Percentiles rank a stretch among this genome's conserved stretches.
Evolutionary conservation across 2,797 vertebrate genomes (phyloP).

Genomic region (Echiichthys vipera): DNA sequence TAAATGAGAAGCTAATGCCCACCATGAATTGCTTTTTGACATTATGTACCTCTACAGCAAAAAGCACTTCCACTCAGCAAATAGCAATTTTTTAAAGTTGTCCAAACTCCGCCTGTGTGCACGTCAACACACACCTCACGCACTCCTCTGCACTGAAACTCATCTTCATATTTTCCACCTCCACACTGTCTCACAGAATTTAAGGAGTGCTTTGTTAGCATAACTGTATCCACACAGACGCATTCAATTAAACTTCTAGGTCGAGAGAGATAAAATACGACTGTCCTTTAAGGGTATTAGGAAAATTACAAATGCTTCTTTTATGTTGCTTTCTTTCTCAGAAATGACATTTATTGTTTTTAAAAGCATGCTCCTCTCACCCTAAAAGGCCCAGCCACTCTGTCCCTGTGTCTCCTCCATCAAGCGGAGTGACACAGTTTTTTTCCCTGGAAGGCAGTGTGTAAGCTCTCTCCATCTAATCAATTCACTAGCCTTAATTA

Average conservation of each 20-base stretch:
- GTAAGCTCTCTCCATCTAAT: constrained; percentile 63
- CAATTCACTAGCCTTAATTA: constrained; percentile 81
- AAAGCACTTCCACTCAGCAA: constrained; percentile 21
- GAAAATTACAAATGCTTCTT: constrained; percentile 53
- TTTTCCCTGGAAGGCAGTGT: constrained; percentile 73
- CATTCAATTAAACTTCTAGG: constrained; percentile 65
- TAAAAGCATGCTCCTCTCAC: constrained; percentile 30
- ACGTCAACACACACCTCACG: constrained; percentile 11
- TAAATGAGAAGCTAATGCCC: constrained; percentile 53
- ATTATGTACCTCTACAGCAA: constrained; percentile 53
- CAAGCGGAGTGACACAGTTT: constrained; percentile 60
- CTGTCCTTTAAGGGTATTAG: constrained; percentile 49
- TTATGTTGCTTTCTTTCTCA: constrained; percentile 15
- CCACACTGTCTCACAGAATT: constrained; percentile 60
- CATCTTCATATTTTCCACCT: constrained; percentile 43
- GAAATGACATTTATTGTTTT: constrained; percentile 27
- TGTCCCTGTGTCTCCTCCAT: constrained; percentile 46
- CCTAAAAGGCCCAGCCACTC: not conserved
- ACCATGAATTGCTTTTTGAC: constrained; percentile 63
- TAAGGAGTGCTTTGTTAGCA: constrained; percentile 75
- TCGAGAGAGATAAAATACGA: constrained; percentile 61
- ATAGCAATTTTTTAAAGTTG: constrained; percentile 25
- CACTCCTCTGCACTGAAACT: constrained; percentile 12
- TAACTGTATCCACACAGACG: constrained; percentile 43
- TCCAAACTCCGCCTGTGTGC: constrained; percentile 3